Percentiles rank a stretch among this genome's conserved stretches.
Evolutionary conservation across 2,888 invertebrate genomes (phyloP).

Genomic region (Drosophila merina): DNA sequence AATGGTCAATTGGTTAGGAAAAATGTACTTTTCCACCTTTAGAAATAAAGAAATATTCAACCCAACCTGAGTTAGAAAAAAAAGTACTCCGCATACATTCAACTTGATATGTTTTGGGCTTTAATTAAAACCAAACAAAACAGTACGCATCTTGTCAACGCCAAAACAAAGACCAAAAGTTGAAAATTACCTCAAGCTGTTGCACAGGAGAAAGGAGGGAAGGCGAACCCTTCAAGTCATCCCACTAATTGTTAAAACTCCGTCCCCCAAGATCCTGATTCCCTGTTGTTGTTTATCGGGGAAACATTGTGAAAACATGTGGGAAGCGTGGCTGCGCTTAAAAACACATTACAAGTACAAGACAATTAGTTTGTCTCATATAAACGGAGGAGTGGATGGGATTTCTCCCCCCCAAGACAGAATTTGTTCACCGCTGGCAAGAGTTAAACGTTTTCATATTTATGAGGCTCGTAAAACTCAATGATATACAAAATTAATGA

Average conservation of each 20-base stretch:
- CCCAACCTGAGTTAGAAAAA: neutral
- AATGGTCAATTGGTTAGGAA: too few species aligned
- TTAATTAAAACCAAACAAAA: constrained; percentile 76
- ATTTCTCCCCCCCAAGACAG: neutral
- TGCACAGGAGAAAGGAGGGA: constrained; percentile 63
- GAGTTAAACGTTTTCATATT: constrained; percentile 83
- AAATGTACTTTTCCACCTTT: neutral
- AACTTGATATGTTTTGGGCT: constrained; percentile 53
- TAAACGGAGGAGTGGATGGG: constrained; percentile 23
- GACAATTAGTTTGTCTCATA: constrained; percentile 82
- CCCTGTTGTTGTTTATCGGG: constrained; percentile 58
- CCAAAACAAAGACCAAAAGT: constrained; percentile 58
- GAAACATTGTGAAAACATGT: constrained; percentile 76
- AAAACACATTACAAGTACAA: constrained; percentile 74
- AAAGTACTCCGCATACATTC: constrained; percentile 1
- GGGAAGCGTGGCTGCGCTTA: constrained; percentile 68
- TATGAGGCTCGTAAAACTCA: constrained; percentile 82
- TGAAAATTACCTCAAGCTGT: constrained; percentile 82
- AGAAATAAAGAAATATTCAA: neutral
- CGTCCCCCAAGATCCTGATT: constrained; percentile 2
- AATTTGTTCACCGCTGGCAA: constrained; percentile 44
- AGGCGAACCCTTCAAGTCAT: constrained; percentile 26
- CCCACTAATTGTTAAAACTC: constrained; percentile 55
- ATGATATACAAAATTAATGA: constrained; percentile 83
- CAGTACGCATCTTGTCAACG: constrained; percentile 66